Percentiles rank a stretch among this genome's conserved stretches.
Conservation (phyloP, 2,113 vertebrate genomes). For the Myotis lucifugus region DNA sequence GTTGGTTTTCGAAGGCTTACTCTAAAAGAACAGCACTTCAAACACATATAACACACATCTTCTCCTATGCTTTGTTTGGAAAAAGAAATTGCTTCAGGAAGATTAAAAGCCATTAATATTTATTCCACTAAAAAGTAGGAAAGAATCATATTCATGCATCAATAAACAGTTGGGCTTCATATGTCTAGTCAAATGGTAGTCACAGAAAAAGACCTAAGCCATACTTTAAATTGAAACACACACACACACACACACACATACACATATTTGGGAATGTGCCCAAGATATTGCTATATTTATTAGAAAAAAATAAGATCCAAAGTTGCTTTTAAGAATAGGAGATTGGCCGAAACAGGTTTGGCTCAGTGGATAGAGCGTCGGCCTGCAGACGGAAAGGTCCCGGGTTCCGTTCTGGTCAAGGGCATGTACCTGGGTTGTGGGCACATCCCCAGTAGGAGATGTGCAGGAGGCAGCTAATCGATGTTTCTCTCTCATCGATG, state of each 20-base stretch:
- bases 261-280: background rate
- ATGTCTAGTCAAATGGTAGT: background rate
- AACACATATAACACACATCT: background rate
- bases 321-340: background rate
- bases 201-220: background rate
- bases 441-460: too few species aligned
- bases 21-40: background rate
- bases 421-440: too few species aligned
- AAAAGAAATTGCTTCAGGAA: background rate
- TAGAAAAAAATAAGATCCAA: background rate
- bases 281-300: constrained; percentile 9
- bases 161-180: background rate
- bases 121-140: background rate
- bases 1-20: background rate
- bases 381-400: too few species aligned
- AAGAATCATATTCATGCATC: background rate
- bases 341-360: background rate
- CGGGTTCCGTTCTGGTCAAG: too few species aligned
- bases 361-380: too few species aligned
- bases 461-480: too few species aligned
- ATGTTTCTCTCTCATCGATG: too few species aligned
- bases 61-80: background rate
- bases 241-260: background rate
- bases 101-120: background rate
- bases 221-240: background rate